A percentile compares a stretch with the other conserved stretches of the same genome.
Conservation (phyloP, 2,888 invertebrate genomes). For the Hypena proboscidalis region DNA sequence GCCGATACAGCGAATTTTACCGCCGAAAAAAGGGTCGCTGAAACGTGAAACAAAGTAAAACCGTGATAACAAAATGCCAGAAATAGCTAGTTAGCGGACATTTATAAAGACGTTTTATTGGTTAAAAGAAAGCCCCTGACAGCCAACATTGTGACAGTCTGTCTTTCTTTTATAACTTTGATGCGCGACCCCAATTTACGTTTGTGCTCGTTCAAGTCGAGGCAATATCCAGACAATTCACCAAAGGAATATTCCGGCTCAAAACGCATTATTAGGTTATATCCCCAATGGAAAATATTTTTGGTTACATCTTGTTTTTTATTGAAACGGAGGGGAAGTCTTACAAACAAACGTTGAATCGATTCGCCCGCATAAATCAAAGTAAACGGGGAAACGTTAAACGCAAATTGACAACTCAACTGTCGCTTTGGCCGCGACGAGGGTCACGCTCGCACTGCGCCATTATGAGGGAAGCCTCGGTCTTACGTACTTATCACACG, state of each 20-base stretch:
- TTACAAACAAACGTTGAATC: constrained; percentile 53
- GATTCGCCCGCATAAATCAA: constrained; percentile 63
- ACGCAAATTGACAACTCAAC: constrained; percentile 68
- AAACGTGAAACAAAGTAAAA: constrained; percentile 32
- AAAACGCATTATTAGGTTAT: constrained; percentile 38
- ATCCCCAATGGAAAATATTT: constrained; percentile 31
- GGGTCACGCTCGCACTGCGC: constrained; percentile 43
- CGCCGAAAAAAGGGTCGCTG: constrained; percentile 16
- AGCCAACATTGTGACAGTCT: constrained; percentile 7
- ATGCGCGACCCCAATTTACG: constrained; percentile 1
- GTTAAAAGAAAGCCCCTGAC: constrained; percentile 7
- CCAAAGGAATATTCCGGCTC: constrained; percentile 23
- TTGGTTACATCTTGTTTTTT: constrained; percentile 44
- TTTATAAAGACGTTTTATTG: constrained; percentile 10
- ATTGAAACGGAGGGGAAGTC: constrained; percentile 32
- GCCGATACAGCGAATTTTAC: constrained; percentile 23
- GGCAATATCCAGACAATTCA: constrained; percentile 7
- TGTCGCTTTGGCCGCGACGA: constrained; percentile 54
- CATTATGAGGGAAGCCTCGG: constrained; percentile 47
- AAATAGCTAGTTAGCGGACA: constrained; percentile 19
- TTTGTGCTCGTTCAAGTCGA: constrained; percentile 11
- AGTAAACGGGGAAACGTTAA: constrained; percentile 55
- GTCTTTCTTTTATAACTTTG: constrained; percentile 9
- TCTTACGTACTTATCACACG: constrained; percentile 43
- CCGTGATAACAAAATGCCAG: constrained; percentile 9